Evolutionary conservation across 2,797 vertebrate species (phyloP), one percentile per base, ranked within the genome.

Genomic region (Denticeps clupeoides): DNA sequence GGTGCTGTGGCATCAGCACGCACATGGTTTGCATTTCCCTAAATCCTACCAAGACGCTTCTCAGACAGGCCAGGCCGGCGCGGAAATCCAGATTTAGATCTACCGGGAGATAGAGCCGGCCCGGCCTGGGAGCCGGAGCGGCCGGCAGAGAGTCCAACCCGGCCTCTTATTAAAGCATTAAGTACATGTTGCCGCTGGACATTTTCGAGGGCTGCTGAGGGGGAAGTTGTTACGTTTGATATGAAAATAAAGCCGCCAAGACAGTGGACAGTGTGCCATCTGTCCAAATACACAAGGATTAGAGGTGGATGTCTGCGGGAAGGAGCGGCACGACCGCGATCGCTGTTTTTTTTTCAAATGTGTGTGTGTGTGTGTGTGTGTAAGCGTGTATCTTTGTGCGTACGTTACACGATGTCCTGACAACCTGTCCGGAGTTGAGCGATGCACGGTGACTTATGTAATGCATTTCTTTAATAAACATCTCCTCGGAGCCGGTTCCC

Each of bases 21-120:
- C 81, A 85, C 73, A 77, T 78, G 82, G 79, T 84, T 82, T 40
- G 8, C 67, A 77, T 86, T 83, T 79, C 27, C 43, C 49, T 31
- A 81, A 82, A 84, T 74, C 75, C 70, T 33, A 28, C 56, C 59
- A 53, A 53, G 59, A 62, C 67, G 55, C 54, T 52, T 51, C 59
- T 55, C 63, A 65, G 69, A 65, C 62, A 28, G 44, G 41, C 46
- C 7, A 5, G 55, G 52, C 70, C 63, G 65, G 66, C 59, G 56
- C 57, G 75, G 77, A 84, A 83, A 82, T 80, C 76, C 71, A 59
- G 64, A 64, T 74, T 78, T 81, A 82, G 75, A 83, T 77, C 74
- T 75, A 82, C 68, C 69, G 60, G 53, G 52, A 70, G 77, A 82
- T 73, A 74, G 65, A 74, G 62, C 59, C 59, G 55, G 48, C 56